Percentiles rank a stretch among this genome's conserved stretches.
Conservation (phyloP, 2,888 invertebrate species). For the Plagodis pulveraria region DNA sequence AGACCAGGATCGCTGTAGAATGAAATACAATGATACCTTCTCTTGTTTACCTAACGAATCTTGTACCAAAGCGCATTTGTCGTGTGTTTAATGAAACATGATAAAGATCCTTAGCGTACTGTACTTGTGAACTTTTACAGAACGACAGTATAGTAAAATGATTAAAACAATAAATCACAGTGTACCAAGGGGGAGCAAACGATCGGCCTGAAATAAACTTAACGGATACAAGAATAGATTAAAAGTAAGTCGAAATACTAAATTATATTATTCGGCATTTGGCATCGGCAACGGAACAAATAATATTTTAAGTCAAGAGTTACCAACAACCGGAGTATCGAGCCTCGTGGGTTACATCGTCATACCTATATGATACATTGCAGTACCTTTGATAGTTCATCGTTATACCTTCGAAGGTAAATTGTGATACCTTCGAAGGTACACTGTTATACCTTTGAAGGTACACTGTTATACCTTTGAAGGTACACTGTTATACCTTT, state of each 20-base stretch:
- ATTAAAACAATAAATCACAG: neutral
- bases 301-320: constrained; percentile 8
- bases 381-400: neutral
- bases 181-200: neutral
- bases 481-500: neutral
- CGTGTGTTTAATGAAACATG: too few species aligned
- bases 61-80: too few species aligned
- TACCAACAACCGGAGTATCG: constrained; percentile 6
- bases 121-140: too few species aligned
- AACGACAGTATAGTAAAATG: neutral
- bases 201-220: neutral
- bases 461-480: neutral
- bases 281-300: constrained; percentile 5
- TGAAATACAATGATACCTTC: too few species aligned
- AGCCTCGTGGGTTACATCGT: neutral
- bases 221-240: neutral
- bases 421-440: neutral
- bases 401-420: neutral
- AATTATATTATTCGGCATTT: constrained; percentile 4
- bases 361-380: neutral
- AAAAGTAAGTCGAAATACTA: constrained; percentile 1
- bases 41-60: too few species aligned
- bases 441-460: neutral
- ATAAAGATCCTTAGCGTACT: too few species aligned
- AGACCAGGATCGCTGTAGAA: too few species aligned